Conservation (phyloP, 2,888 invertebrate genomes). For the Oithona nana region DNA sequence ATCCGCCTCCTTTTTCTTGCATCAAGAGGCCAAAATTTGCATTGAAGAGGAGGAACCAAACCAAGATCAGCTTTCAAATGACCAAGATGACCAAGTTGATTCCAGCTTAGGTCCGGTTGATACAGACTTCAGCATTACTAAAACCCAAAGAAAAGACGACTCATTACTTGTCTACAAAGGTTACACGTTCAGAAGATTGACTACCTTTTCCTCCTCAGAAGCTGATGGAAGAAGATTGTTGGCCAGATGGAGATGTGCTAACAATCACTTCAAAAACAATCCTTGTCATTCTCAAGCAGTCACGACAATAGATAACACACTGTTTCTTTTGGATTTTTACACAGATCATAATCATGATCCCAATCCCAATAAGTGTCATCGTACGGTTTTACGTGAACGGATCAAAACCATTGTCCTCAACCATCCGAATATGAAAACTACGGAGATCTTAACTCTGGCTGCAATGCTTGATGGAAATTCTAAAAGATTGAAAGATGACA, state of each 20-base stretch:
- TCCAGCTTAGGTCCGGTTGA: background rate
- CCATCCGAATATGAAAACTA: background rate
- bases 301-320: background rate
- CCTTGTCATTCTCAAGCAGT: background rate
- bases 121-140: background rate
- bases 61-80: too few relatives aligned
- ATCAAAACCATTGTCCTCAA: background rate
- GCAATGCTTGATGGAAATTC: background rate
- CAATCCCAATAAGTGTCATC: background rate
- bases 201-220: background rate
- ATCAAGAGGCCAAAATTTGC: too few relatives aligned
- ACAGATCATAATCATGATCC: background rate
- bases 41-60: too few relatives aligned
- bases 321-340: background rate
- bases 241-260: background rate
- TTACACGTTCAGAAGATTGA: background rate
- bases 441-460: background rate
- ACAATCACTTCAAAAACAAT: background rate
- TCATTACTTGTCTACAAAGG: background rate
- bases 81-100: too few relatives aligned
- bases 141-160: background rate
- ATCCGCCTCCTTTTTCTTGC: too few relatives aligned
- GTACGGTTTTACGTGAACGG: background rate
- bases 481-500: background rate
- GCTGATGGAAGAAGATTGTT: too few relatives aligned